phyloP scores from a whole-genome alignment of 2,797 vertebrate genomes.

The Heteromormyrus szaboi region DNA sequence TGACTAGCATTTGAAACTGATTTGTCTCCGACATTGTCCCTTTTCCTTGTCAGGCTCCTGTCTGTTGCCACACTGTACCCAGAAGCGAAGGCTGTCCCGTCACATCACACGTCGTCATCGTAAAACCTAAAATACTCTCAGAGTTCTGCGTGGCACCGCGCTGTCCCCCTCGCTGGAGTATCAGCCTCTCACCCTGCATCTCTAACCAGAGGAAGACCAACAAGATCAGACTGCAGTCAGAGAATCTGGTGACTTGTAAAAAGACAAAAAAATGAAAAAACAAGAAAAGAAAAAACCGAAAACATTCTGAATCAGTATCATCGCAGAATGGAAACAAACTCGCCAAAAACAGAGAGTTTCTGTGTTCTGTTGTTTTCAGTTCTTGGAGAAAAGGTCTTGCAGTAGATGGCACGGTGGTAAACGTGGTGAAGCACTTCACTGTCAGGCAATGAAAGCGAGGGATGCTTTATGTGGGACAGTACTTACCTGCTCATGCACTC shows the following conservation, averaged over 20 bases:
- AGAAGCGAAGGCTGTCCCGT: slow-evolving; percentile 14
- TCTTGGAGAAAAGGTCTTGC: slow-evolving; percentile 23
- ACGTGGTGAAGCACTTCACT: neutral
- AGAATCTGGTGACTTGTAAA: slow-evolving; percentile 12
- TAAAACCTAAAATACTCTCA: neutral
- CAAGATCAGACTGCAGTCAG: neutral
- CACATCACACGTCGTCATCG: slow-evolving; percentile 20
- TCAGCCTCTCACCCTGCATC: neutral
- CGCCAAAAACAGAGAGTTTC: neutral
- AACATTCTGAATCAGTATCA: neutral
- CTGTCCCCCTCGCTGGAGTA: neutral
- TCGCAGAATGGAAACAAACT: slow-evolving; percentile 7
- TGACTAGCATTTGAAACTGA: neutral
- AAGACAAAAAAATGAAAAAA: neutral
- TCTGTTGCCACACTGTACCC: slow-evolving; percentile 10
- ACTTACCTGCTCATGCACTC: neutral
- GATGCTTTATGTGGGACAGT: neutral
- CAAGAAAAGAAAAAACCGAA: neutral
- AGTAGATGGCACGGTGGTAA: neutral
- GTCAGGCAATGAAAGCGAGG: neutral
- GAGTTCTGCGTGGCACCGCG: neutral
- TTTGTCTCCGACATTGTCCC: neutral
- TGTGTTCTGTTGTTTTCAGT: neutral
- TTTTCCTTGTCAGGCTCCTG: neutral
- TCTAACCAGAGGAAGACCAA: neutral